Base-by-base conservation (phyloP, 2,888 invertebrate species). In the Leptothorax acervorum region DNA sequence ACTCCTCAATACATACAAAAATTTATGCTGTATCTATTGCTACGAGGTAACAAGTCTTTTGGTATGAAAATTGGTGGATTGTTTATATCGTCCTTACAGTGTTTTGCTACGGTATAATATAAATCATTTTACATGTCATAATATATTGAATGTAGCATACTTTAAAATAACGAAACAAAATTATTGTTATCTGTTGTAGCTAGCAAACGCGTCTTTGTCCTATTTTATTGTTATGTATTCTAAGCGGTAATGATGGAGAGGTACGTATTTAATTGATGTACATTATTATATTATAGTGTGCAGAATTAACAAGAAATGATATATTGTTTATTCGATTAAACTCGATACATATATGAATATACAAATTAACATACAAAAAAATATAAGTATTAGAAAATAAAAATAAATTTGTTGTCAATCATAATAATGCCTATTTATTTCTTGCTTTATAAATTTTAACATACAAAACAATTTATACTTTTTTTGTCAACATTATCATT, bases 211-310 rank as follows among this genome's bases (percentile, higher is more conserved):
- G 28, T 73, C 42, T 9, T 3, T 73, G 28, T 73, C 71, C 11
- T 73, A 57, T 35, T 73, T 42, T 57, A 57, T 57, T 5, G 42
- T 73, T 0, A 57, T 73, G n/a, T 73, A 42, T 57, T 73, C 73
- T 18, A 0, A 28, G 2, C 35, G 8, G 23, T 0, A 39, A 35
- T 45, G 4, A 35, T 15, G 15, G 39, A 11, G 28, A 66, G 28
- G 15, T 35, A 35, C 8, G 0, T n/a, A n/a, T n/a, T 45, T 4
- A 0, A 28, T 39, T 53, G 12, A 42, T 4, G 11, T 8, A 15
- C 18, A 31, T 28, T 66, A 4, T 15, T 0, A 15, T 35, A 3
- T 23, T 23, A 23, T 23, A 23, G 23, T 23, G 39, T 63, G 9
- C 8, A 11, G 39, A 35, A 8, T 35, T 39, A 63, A 1, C 35